phyloP scores from a whole-genome alignment of 2,888 invertebrate species.

The Agriopis marginaria region DNA sequence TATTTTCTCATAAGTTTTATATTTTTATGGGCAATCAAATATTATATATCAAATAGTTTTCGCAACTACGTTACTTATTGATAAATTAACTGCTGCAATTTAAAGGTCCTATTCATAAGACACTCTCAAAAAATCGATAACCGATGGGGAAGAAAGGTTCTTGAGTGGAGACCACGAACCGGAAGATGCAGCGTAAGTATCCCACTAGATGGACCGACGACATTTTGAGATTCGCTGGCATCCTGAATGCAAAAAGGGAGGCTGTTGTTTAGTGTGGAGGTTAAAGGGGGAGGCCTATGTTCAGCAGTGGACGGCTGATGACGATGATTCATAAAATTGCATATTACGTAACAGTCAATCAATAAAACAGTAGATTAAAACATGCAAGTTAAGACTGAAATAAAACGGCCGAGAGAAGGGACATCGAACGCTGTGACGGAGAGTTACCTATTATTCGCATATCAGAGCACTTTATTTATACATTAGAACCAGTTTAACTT shows the following conservation, averaged over 20 bases:
- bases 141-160: too few species aligned
- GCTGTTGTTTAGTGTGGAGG: too few species aligned
- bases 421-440: constrained; percentile 54
- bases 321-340: neutral
- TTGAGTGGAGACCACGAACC: too few species aligned
- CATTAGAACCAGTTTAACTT: constrained; percentile 68
- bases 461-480: constrained; percentile 80
- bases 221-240: too few species aligned
- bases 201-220: too few species aligned
- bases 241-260: too few species aligned
- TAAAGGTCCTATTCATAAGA: constrained; percentile 6
- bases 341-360: constrained; percentile 16
- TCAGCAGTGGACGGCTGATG: too few species aligned
- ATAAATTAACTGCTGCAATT: neutral
- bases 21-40: neutral
- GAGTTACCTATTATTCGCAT: constrained; percentile 82
- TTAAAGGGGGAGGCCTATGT: too few species aligned
- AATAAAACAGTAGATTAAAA: constrained; percentile 45
- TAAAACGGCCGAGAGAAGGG: constrained; percentile 32
- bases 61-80: neutral
- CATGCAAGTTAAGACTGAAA: constrained; percentile 29
- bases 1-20: neutral
- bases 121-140: too few species aligned
- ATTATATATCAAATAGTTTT: neutral
- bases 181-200: too few species aligned